These are phyloP conservation scores for Metridium senile DNA, from an alignment of 92 coral and sea anemone species.

Conservation along the genomic window DNA sequence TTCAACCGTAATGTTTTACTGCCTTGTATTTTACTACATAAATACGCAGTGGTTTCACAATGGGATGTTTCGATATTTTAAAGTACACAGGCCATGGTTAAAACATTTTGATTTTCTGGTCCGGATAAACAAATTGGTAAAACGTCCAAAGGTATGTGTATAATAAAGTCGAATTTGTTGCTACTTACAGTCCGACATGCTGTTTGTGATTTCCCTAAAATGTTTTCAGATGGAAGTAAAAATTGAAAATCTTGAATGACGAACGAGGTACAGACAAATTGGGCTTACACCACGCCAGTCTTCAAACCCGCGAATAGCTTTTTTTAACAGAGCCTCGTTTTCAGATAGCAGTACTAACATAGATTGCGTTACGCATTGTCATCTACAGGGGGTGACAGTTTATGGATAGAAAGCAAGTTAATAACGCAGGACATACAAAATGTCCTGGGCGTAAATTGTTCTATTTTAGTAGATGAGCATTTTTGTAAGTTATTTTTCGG, in stretches of 20 bases:
- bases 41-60: neutral
- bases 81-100: neutral
- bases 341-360: neutral
- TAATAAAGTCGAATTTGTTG: neutral
- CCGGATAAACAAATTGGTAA: neutral
- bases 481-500: neutral
- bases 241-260: neutral
- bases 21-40: too few relatives aligned
- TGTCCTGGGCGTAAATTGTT: too few relatives aligned
- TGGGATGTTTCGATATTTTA: neutral
- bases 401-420: neutral
- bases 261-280: constrained; percentile 4
- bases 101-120: neutral
- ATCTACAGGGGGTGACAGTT: neutral
- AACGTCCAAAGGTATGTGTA: neutral
- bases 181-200: constrained; percentile 16
- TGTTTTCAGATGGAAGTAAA: neutral
- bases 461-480: neutral
- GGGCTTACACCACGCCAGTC: constrained; percentile 31
- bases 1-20: neutral
- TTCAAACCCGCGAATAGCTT: neutral
- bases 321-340: constrained; percentile 15
- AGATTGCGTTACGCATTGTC: constrained; percentile 7
- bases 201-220: neutral
- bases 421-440: too few relatives aligned